Base-by-base conservation (phyloP, 1,140 invertebrate genomes). In the Bombus haemorrhoidalis region DNA sequence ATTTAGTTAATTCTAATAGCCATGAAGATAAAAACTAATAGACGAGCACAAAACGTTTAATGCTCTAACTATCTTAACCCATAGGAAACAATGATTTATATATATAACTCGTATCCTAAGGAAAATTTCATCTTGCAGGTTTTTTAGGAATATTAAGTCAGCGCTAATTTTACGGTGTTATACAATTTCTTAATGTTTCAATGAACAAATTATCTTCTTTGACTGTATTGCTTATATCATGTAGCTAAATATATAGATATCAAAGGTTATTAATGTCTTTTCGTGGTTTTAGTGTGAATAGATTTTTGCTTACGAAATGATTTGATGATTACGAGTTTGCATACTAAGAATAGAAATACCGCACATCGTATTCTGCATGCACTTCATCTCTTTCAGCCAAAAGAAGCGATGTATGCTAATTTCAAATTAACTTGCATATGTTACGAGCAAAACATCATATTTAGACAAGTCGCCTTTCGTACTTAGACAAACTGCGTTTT, bases 81-180 rank as follows among this genome's bases (percentile, higher is more conserved):
- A 22, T 76, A n/a, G 73, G 32, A 53, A 77, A 41, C 28, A n/a
- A 43, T 74, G 53, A 43, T 32, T 64, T 74, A 43, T 74, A 53
- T 28, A n/a, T n/a, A 43, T 59, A 53, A 77, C 69, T 68, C 18
- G n/a, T 39, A 76, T 68, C 47, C 41, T 28, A 68, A 69, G 62
- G 34, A 62, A 53, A 73, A 43, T 53, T 43, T 73, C 53, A 43
- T 74, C 37, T n/a, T 28, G 22, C 10, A 22, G n/a, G 12, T 72
- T 81, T 64, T 82, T 74, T 34, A 13, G 0, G 47, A 39, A 81
- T 57, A 41, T 41, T 74, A 62, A 73, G n/a, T 13, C 22, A 74
- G 69, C 47, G 5, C 22, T 66, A 53, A 77, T 53, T 28, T 53
- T 81, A 39, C 28, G 34, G 43, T 41, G 34, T 77, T 76, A 37